A percentile compares a stretch with the other conserved stretches of the same genome.
These are phyloP conservation scores for Neodiprion lecontei DNA, from an alignment of 1,140 invertebrate species.

Conservation along the genomic window DNA sequence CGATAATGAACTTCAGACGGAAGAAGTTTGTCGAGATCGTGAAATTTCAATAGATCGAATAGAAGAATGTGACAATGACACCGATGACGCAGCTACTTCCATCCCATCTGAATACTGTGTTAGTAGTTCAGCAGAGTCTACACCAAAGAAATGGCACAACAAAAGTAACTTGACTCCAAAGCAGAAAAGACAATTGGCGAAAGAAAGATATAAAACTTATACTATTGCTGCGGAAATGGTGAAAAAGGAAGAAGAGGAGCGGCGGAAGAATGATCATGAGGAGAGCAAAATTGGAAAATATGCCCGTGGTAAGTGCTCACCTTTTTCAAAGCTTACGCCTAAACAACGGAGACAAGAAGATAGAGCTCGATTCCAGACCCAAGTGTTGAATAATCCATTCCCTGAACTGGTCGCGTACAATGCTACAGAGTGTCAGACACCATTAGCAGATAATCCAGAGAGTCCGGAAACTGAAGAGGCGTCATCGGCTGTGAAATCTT, in stretches of 20 bases:
- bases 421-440: neutral
- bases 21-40: conserved; percentile 38
- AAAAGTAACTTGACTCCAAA: conserved; percentile 72
- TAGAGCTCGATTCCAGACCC: conserved; percentile 73
- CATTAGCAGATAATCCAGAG: neutral
- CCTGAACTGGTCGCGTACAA: conserved; percentile 17
- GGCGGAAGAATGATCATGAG: conserved; percentile 44
- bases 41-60: conserved; percentile 36
- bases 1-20: conserved; percentile 53
- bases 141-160: conserved; percentile 68
- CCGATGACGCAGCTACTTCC: conserved; percentile 62
- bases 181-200: conserved; percentile 73
- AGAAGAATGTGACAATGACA: conserved; percentile 51
- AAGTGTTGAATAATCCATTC: conserved; percentile 62
- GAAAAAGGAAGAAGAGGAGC: conserved; percentile 51
- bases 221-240: conserved; percentile 70
- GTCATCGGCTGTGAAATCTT: conserved; percentile 51
- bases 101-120: conserved; percentile 62
- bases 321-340: conserved; percentile 64
- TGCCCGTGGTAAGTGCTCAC: conserved; percentile 47
- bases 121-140: conserved; percentile 73
- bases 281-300: conserved; percentile 11
- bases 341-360: conserved; percentile 74
- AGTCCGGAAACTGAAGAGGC: conserved; percentile 26
- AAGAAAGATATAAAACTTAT: conserved; percentile 81